These are phyloP conservation scores for Steinernema feltiae DNA, from an alignment of 1,140 invertebrate species.

Conservation along the genomic window DNA sequence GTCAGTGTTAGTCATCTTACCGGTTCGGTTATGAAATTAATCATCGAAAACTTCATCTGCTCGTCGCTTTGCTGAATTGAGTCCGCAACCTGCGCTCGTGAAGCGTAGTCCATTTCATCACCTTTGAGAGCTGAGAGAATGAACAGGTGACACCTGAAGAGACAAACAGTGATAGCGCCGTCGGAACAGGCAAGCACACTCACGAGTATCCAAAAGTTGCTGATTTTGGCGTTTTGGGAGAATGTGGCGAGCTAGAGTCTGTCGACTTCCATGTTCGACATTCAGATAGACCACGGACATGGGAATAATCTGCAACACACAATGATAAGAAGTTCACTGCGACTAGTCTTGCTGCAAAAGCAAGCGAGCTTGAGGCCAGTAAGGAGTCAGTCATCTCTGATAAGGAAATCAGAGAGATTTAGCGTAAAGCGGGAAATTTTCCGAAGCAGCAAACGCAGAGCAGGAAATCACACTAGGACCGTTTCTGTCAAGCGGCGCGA, in stretches of 20 bases:
- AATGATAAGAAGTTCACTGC: neutral
- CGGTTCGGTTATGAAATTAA: neutral
- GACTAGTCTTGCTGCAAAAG: neutral
- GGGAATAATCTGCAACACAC: neutral
- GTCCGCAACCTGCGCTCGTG: neutral
- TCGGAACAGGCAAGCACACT: neutral
- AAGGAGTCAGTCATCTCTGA: neutral
- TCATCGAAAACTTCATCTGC: neutral
- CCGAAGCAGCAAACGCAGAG: too few relatives aligned
- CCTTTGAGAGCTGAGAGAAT: conserved; percentile 4
- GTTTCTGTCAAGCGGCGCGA: too few relatives aligned
- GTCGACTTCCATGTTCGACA: neutral
- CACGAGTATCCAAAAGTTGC: neutral
- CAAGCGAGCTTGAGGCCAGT: neutral
- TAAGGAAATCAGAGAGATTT: too few relatives aligned
- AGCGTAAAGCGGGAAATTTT: too few relatives aligned
- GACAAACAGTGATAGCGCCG: neutral
- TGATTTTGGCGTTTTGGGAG: neutral
- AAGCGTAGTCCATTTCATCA: neutral
- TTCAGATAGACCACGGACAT: neutral
- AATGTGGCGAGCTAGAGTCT: neutral
- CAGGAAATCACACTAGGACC: too few relatives aligned
- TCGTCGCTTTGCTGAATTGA: neutral
- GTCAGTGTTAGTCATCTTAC: neutral
- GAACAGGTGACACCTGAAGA: neutral